Percentiles rank a stretch among this genome's conserved stretches.
Evolutionary conservation across 2,888 invertebrate species (phyloP).

Genomic region (Luffia ferchaultella): DNA sequence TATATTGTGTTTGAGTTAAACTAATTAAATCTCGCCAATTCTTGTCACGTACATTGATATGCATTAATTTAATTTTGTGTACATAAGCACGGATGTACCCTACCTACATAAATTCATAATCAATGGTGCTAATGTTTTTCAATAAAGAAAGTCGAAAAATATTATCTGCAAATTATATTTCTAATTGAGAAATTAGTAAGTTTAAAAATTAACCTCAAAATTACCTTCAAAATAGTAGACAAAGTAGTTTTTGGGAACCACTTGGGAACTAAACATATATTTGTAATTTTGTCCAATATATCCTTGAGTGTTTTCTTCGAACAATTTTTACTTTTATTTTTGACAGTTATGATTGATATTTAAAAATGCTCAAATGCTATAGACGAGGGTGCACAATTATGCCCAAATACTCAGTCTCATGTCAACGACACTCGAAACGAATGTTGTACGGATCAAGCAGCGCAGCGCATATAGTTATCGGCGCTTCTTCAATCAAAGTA

Average conservation of each 20-base stretch:
- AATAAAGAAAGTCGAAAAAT: background rate
- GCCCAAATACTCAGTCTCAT: too few species aligned
- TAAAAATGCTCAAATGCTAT: too few species aligned
- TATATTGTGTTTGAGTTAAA: background rate
- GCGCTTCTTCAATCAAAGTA: background rate
- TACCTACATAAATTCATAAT: background rate
- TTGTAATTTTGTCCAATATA: too few species aligned
- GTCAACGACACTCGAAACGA: background rate
- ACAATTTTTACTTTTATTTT: too few species aligned
- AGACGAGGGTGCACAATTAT: too few species aligned
- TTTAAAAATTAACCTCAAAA: background rate
- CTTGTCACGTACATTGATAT: background rate
- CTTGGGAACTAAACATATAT: too few species aligned
- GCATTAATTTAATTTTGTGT: background rate
- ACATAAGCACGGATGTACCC: background rate
- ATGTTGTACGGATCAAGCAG: background rate
- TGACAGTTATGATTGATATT: too few species aligned
- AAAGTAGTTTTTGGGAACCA: too few species aligned
- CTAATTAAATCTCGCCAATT: background rate
- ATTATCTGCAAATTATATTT: background rate
- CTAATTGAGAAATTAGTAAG: background rate
- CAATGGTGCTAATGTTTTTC: background rate
- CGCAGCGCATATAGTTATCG: background rate
- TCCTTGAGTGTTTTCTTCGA: too few species aligned
- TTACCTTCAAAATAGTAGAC: too few species aligned